phyloP scores from a whole-genome alignment of 2,888 invertebrate genomes.

The Thumatha senex region DNA sequence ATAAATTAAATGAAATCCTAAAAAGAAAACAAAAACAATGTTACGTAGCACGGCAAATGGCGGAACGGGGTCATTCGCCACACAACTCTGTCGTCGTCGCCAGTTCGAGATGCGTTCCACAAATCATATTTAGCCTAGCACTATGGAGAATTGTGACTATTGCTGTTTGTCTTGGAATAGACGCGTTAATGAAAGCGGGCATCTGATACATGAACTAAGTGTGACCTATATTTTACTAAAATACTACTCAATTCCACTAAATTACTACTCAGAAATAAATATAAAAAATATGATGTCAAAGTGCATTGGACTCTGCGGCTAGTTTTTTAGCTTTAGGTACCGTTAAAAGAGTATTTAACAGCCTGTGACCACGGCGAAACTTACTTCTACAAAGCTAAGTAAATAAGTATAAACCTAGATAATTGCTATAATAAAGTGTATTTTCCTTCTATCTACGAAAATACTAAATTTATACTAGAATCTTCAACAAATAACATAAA shows the following conservation, averaged over 20 bases:
- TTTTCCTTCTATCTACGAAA: too few species aligned
- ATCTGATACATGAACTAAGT: slow-evolving; percentile 55
- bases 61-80: slow-evolving; percentile 65
- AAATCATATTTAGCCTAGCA: slow-evolving; percentile 74
- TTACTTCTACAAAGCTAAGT: too few species aligned
- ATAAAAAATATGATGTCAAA: slow-evolving; percentile 1
- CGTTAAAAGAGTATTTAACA: too few species aligned
- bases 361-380: too few species aligned
- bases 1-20: slow-evolving; percentile 28
- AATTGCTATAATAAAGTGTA: too few species aligned
- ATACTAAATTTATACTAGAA: too few species aligned
- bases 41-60: slow-evolving; percentile 41
- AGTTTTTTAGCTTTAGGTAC: too few species aligned
- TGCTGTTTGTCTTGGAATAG: slow-evolving; percentile 70
- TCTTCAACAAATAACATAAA: too few species aligned
- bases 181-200: slow-evolving; percentile 60
- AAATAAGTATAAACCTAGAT: too few species aligned
- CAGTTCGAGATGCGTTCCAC: slow-evolving; percentile 65
- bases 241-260: slow-evolving; percentile 9
- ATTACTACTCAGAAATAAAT: slow-evolving; percentile 18
- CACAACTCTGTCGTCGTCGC: slow-evolving; percentile 59
- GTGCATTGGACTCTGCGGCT: neutral
- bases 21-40: slow-evolving; percentile 40
- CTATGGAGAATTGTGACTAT: slow-evolving; percentile 65
- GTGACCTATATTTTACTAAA: slow-evolving; percentile 53